A percentile compares a stretch with the other conserved stretches of the same genome.
phyloP scores from a whole-genome alignment of 2,113 vertebrate genomes.

The Holacanthus passer region DNA sequence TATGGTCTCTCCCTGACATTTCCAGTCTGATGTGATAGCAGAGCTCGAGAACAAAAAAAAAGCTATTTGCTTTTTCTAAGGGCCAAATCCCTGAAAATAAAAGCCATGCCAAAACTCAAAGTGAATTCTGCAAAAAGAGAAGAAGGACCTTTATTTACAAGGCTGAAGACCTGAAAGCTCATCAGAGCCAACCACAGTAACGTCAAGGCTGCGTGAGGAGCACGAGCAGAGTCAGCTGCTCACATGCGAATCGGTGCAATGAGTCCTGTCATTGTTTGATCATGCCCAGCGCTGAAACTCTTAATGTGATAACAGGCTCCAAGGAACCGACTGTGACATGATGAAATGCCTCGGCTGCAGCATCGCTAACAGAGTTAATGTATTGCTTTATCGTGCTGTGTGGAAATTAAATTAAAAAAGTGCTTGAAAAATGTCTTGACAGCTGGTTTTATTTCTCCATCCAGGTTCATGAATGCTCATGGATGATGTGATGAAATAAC shows the following conservation, averaged over 20 bases:
- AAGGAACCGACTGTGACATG: constrained; percentile 1
- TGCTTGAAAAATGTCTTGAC: neutral
- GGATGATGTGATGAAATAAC: neutral
- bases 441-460: neutral
- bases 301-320: constrained; percentile 35
- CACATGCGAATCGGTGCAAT: constrained; percentile 19
- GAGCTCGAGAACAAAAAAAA: neutral
- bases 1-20: constrained; percentile 16
- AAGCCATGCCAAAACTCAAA: constrained; percentile 23
- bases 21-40: constrained; percentile 18
- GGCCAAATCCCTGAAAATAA: constrained; percentile 9
- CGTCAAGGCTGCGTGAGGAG: constrained; percentile 29
- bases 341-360: constrained; percentile 18
- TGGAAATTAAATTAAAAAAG: neutral
- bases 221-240: constrained; percentile 5
- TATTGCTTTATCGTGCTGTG: neutral
- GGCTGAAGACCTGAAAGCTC: constrained; percentile 22
- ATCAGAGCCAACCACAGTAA: neutral
- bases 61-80: neutral
- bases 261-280: constrained; percentile 21
- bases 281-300: constrained; percentile 9
- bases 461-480: neutral
- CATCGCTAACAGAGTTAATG: neutral
- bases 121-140: neutral
- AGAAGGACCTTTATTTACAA: neutral